Evolutionary conservation across 2,888 invertebrate species (phyloP).

Genomic region (Hypselothyrea guttata): DNA sequence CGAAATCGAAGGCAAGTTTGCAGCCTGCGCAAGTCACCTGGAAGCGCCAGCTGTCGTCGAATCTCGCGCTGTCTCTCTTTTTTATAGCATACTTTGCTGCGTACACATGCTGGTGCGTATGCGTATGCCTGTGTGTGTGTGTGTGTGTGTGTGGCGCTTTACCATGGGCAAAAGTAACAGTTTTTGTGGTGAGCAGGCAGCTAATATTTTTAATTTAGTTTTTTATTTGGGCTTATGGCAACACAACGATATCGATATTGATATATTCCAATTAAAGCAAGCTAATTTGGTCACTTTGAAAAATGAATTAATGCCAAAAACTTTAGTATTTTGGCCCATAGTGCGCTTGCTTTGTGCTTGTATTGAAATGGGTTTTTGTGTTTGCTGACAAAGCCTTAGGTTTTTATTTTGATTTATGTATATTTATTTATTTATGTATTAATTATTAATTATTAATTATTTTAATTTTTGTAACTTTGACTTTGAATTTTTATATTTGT

Average conservation of each 20-base stretch:
- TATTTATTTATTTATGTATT: too few relatives aligned
- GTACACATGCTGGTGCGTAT: conserved; percentile 22
- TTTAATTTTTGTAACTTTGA: too few relatives aligned
- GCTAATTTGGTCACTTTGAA: too few relatives aligned
- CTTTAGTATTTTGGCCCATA: conserved; percentile 4
- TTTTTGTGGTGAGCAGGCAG: too few relatives aligned
- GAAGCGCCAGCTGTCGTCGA: conserved; percentile 46
- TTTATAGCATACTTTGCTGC: conserved; percentile 60
- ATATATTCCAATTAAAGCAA: too few relatives aligned
- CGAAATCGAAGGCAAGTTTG: too few relatives aligned
- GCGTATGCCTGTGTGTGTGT: background rate
- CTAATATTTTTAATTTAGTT: conserved; percentile 20
- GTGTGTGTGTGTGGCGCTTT: background rate
- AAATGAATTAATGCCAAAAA: too few relatives aligned
- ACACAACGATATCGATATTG: too few relatives aligned
- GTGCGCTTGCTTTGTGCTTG: conserved; percentile 7
- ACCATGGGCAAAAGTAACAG: too few relatives aligned
- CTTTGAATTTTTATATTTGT: background rate
- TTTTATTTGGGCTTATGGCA: conserved; percentile 11
- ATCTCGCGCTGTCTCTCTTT: conserved; percentile 17
- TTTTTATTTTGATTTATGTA: background rate
- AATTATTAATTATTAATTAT: too few relatives aligned
- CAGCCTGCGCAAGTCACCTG: conserved; percentile 34
- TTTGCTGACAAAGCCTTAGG: too few relatives aligned
- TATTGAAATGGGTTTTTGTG: too few relatives aligned